Evolutionary conservation across 2,113 vertebrate species (phyloP).

Genomic region (Platichthys stellatus): DNA sequence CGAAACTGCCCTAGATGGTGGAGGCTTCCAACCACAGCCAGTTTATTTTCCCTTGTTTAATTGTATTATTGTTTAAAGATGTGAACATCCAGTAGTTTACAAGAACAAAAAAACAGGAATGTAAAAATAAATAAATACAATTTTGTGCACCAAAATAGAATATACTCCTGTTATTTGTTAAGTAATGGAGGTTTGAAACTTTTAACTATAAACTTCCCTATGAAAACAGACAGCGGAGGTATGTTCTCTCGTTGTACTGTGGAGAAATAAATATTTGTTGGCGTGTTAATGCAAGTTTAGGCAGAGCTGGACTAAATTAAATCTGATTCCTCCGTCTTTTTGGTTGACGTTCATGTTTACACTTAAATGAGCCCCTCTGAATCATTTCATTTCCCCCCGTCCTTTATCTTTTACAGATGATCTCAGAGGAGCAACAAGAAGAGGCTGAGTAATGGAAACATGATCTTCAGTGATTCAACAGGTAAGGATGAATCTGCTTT

Average conservation of each 20-base stretch:
- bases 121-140: neutral
- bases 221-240: neutral
- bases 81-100: neutral
- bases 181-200: neutral
- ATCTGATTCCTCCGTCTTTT: constrained; percentile 20
- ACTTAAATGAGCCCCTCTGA: constrained; percentile 25
- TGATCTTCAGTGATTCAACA: constrained; percentile 43
- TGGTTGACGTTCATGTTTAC: neutral
- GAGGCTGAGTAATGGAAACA: constrained; percentile 58
- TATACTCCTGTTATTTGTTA: neutral
- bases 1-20: neutral
- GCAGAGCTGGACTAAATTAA: constrained; percentile 22
- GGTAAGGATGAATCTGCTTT: constrained; percentile 58
- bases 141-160: neutral
- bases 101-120: neutral
- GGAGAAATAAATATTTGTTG: constrained; percentile 8
- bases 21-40: neutral
- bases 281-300: constrained; percentile 24
- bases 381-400: constrained; percentile 33
- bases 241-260: neutral
- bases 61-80: neutral
- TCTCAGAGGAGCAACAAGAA: constrained; percentile 42
- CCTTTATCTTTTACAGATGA: constrained; percentile 65
- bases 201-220: neutral
- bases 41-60: neutral